These are phyloP conservation scores for Aporophyla lueneburgensis DNA, from an alignment of 2,888 invertebrate genomes.

Conservation along the genomic window DNA sequence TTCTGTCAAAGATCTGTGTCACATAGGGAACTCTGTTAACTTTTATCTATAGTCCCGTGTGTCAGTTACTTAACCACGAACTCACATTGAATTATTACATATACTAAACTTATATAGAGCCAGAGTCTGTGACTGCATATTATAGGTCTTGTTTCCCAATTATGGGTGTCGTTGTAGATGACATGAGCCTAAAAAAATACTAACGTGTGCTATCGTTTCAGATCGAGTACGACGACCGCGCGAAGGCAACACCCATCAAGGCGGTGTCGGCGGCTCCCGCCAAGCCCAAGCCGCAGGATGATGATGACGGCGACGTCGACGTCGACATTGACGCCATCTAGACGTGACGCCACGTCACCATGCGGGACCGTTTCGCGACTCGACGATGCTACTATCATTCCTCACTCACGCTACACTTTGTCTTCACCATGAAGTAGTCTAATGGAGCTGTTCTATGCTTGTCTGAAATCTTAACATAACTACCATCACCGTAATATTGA, in stretches of 20 bases:
- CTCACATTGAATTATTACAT: not conserved
- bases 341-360: constrained; percentile 66
- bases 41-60: not conserved
- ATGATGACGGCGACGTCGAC: constrained; percentile 95
- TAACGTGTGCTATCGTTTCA: constrained; percentile 70
- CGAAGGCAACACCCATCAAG: constrained; percentile 94
- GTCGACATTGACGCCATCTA: constrained; percentile 98
- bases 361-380: constrained; percentile 48
- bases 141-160: not conserved
- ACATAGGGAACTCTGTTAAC: no score
- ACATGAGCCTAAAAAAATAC: not conserved
- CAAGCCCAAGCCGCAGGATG: constrained; percentile 90
- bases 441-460: constrained; percentile 11
- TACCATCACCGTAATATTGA: not conserved
- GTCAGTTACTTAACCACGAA: not conserved
- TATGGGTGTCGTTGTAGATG: not conserved
- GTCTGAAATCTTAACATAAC: not conserved
- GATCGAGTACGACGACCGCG: constrained; percentile 98
- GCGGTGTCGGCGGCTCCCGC: constrained; percentile 88
- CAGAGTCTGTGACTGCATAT: not conserved
- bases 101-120: not conserved
- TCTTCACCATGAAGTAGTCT: constrained; percentile 18
- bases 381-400: constrained; percentile 47
- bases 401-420: constrained; percentile 18
- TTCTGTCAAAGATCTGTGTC: not conserved